Base-by-base conservation (phyloP, 2,797 vertebrate genomes). In the Hydrolagus colliei region DNA sequence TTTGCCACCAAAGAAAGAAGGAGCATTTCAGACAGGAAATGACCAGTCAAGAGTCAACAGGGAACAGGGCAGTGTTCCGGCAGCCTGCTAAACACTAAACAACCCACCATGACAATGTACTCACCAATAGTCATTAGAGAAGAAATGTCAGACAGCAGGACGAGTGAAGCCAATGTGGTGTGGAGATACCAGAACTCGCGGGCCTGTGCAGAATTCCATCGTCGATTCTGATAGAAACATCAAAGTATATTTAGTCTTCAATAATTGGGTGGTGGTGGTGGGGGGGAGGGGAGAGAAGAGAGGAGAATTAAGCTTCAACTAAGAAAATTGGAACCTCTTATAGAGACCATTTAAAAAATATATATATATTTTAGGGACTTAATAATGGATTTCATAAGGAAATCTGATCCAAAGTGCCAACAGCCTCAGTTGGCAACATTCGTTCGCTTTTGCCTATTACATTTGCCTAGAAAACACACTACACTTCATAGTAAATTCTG, bases 151-250 rank as follows among this genome's bases (percentile, higher is more conserved):
- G 96, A 96, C 90, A 98, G 95, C 86, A 99, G 91, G 86, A 98
- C 96, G 84, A 99, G 94, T n/a, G 98, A 92, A 0, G 97, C 96
- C 87, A 99, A 94, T 1, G 96, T 97, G 88, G 95, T 98, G 92
- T 99, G 98, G 76, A 99, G 96, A 89, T 97, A 97, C 16, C 97
- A 96, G 89, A 99, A 99, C 91, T 99, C 98, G 1, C 97, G 96
- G 12, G 97, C 97, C 90, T 99, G 98, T 68, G 98, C 96, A 1
- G 97, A 96, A 91, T 95, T 99, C 98, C 98, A 99, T n/a, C 97
- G 95, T 9, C 98, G 97, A 88, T 98, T 98, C 98, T 99, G 90
- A 27, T 27, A 73, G 63, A 63, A 61, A 86, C n/a, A 63, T 10
- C n/a, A 62, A 86, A 22, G 11, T 65, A 61, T 20, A 6, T 74